Percentiles rank a stretch among this genome's conserved stretches.
phyloP scores from a whole-genome alignment of 2,797 vertebrate genomes.

The Fratercula arctica region DNA sequence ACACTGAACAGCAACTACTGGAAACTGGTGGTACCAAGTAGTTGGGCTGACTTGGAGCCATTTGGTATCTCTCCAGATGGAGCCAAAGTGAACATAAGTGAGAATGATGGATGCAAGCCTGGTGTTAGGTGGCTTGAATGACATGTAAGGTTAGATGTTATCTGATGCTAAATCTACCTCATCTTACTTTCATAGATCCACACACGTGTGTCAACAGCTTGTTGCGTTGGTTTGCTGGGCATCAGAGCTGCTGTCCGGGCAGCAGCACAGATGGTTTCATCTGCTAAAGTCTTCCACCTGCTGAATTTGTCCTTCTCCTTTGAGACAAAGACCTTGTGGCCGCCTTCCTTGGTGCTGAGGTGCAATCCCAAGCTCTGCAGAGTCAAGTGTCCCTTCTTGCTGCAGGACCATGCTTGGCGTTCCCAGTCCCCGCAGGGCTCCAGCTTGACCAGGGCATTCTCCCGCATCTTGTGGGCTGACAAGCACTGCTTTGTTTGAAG shows the following conservation, averaged over 20 bases:
- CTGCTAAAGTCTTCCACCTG: constrained; percentile 82
- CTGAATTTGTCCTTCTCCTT: constrained; percentile 83
- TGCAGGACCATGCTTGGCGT: constrained; percentile 84
- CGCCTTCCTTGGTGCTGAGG: constrained; percentile 77
- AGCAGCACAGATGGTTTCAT: constrained; percentile 79
- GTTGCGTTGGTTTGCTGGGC: not conserved
- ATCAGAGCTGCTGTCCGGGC: not conserved
- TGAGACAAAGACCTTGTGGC: constrained; percentile 81
- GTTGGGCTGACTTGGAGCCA: not conserved
- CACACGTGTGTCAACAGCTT: not conserved
- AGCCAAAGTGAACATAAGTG: not conserved
- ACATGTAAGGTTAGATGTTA: not conserved
- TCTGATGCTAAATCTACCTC: not conserved
- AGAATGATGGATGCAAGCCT: not conserved
- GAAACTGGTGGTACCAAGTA: not conserved
- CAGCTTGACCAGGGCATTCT: constrained; percentile 75
- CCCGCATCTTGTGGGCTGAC: constrained; percentile 60
- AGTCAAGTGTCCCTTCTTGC: constrained; percentile 84
- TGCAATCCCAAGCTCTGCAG: constrained; percentile 78
- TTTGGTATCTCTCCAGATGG: not conserved
- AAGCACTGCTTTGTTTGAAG: constrained; percentile 78
- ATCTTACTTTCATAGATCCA: constrained; percentile 59
- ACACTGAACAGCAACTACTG: not conserved
- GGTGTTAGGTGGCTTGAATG: constrained; percentile 20
- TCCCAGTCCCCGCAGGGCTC: constrained; percentile 73